Base-by-base conservation (phyloP, 2,888 invertebrate genomes). In the Muschampia plurimacula region DNA sequence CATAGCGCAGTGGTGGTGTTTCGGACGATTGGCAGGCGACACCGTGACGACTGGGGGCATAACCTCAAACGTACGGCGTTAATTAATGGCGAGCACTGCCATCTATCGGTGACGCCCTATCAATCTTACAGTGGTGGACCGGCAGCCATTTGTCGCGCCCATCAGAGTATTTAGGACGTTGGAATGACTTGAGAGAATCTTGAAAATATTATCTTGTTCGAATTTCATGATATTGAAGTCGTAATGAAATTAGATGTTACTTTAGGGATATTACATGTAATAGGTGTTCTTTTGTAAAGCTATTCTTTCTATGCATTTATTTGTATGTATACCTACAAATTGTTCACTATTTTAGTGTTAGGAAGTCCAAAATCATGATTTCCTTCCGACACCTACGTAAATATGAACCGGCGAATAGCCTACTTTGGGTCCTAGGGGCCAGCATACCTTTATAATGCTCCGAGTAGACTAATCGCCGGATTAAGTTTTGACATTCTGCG, bases 101-200 rank as follows among this genome's bases (percentile, higher is more conserved):
- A 91, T 92, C 90, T 89, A 89, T 89, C 88, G 88, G 88, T 83
- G 86, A 89, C 90, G 90, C 86, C 80, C 86, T 85, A 91, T 93
- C 90, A 88, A 92, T 92, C 90, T 90, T 82, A 67, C 76, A 76
- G 82, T 78, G 85, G 81, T 84, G 82, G 84, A 82, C 83, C 83
- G 84, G 82, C 82, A 79, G 79, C 80, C 85, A 88, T 90, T 89
- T 90, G 88, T 90, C 87, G 83, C 79, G 75, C 75, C 62, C 67
- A 63, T 72, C 67, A 72, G 64, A 15, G 32, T 72, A 67, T 72
- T 72, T 63, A 68, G 68, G 72, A 68, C 62, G 44, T 62, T 41
- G 66, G 41, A 72, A 62, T n/a, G 52, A 41, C 60, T 64, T 32
- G 28, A 39, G 36, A 52, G 36, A 65, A 49, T 69, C 52, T 63